Base-by-base conservation (phyloP, 1,140 invertebrate species). In the Berghia stephanieae region DNA sequence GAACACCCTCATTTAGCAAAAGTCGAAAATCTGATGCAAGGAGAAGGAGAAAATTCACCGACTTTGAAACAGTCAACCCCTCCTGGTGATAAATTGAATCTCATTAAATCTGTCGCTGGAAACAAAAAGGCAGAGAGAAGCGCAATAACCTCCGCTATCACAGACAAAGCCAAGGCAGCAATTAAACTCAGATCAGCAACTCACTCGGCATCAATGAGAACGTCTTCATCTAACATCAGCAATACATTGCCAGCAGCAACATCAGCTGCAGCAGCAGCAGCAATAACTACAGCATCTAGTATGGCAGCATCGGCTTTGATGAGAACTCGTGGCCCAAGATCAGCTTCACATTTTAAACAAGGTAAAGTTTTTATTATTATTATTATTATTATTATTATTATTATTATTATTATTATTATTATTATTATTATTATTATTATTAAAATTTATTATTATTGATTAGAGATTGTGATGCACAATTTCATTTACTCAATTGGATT, bases 71-170 rank as follows among this genome's bases (percentile, higher is more conserved):
- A n/a, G n/a, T n/a, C n/a, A n/a, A n/a, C n/a, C n/a, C n/a, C 60
- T 16, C 57, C 74, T 2, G 24, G 52, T 38, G 74, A 76, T 42
- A 76, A 76, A 60, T 63, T 76, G n/a, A 67, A n/a, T n/a, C 44
- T 46, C 21, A 76, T 76, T 49, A 57, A 60, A 38, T 36, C 40
- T 40, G 40, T 76, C 1, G 74, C 74, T 34, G 57, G 57, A 10
- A 67, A 34, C 52, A 66, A 68, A n/a, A 76, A 76, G 40, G 72
- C 57, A 63, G 57, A 16, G 18, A 63, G 57, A 10, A 63, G 27
- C 34, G 57, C 57, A 63, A 31, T 31, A 10, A 63, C 10, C 10
- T 16, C 57, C 10, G 10, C 27, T 8, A 31, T 8, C 8, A 31
- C 57, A 73, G 70, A 73, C 3, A 73, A 73, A 49, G n/a, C 72